phyloP scores from a whole-genome alignment of 2,888 invertebrate species.

The Phalera bucephala region DNA sequence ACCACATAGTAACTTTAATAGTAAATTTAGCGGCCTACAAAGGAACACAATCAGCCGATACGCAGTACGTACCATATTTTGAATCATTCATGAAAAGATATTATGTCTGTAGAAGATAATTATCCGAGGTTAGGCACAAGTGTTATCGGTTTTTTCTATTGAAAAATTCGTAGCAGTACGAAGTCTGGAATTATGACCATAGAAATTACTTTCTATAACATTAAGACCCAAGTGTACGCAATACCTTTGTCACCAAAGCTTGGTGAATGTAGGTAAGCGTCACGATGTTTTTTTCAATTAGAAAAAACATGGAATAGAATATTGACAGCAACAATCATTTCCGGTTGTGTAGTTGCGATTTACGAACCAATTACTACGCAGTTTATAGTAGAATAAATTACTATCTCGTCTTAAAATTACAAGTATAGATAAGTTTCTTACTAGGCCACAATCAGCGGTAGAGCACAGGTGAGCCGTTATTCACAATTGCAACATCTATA shows the following conservation, averaged over 20 bases:
- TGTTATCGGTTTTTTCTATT: too few species aligned
- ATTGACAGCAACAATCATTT: neutral
- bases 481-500: constrained; percentile 42
- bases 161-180: too few species aligned
- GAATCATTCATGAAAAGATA: neutral
- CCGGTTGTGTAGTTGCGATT: neutral
- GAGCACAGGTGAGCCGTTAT: constrained; percentile 35
- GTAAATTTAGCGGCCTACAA: neutral
- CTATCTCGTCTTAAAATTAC: constrained; percentile 10
- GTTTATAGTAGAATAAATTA: constrained; percentile 3
- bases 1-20: neutral
- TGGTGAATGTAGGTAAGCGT: too few species aligned
- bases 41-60: neutral
- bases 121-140: too few species aligned
- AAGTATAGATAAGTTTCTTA: constrained; percentile 24
- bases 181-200: too few species aligned
- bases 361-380: constrained; percentile 2
- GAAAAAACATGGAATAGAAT: neutral
- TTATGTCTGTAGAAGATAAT: too few species aligned
- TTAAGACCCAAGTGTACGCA: too few species aligned
- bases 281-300: too few species aligned
- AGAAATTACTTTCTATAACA: too few species aligned
- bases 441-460: constrained; percentile 30
- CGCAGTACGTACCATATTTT: neutral
- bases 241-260: too few species aligned